Base-by-base conservation (phyloP, 2,113 vertebrate genomes). In the Antennarius striatus region DNA sequence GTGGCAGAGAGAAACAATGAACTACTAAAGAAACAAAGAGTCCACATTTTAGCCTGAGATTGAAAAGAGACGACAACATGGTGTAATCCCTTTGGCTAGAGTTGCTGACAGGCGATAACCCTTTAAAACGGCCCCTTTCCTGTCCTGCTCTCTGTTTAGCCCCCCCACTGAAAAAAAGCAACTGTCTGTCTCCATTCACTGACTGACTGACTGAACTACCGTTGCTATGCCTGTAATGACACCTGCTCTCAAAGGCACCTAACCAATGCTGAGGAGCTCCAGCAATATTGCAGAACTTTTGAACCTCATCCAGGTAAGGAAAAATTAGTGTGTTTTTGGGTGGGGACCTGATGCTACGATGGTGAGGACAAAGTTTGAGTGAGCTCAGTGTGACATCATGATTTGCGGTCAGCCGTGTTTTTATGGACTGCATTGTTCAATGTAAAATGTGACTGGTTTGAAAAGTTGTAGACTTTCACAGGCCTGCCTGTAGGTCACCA, bases 81-180 rank as follows among this genome's bases (percentile, higher is more conserved):
- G 81, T 84, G 72, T 85, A 80, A 91, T 90, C 92, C 90, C 85
- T 92, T 92, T 93, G 88, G 90, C 80, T 78, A 92, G 91, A 94
- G 91, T 93, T 94, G 93, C 93, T 93, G 93, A 94, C 92, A 63
- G 80, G 55, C 88, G 83, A 88, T 69, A 91, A 91, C 88, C 88
- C 77, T 91, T 92, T 92, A 84, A 85, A 92, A 88, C 48, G 69
- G 72, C 72, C 85, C 72, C 86, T 70, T 78, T 74, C 79, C 72
- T 73, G 66, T 71, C 65, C 83, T 47, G 71, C 62, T 64, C 74
- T 74, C 28, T 70, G 73, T 32, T 52, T n/a, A 0, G 30, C 50
- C 49, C 72, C 61, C 76, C 63, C 36, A 36, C 22, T 22, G 22
- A 22, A 22, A 22, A 22, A 22, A 22, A 22, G 22, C 22, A 63